Conservation (phyloP, 2,888 invertebrate genomes). For the Nasonia oneida region DNA sequence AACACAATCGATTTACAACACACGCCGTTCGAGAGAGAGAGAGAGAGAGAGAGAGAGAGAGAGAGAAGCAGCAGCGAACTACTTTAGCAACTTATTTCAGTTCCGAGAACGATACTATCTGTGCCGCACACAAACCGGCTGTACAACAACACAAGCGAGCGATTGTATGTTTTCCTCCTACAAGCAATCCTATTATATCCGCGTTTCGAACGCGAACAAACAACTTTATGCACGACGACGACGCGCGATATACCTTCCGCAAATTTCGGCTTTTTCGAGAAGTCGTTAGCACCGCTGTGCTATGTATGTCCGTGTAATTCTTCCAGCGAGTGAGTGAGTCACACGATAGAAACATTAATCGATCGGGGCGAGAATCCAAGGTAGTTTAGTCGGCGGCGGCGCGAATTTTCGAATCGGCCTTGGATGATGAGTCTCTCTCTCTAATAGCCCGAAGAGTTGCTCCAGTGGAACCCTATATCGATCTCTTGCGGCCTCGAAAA, state of each 20-base stretch:
- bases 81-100: background rate
- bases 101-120: conserved; percentile 7
- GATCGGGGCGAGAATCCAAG: background rate
- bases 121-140: background rate
- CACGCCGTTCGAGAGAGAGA: too few species aligned
- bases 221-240: too few species aligned
- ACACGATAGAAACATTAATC: conserved; percentile 20
- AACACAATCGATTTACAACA: background rate
- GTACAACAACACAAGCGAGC: conserved; percentile 1
- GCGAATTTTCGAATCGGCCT: conserved; percentile 2
- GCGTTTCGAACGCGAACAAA: background rate
- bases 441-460: background rate
- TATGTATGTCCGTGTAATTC: background rate
- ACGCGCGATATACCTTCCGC: background rate
- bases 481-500: background rate
- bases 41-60: too few species aligned
- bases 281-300: background rate
- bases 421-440: conserved; percentile 11
- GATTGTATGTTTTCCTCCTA: conserved; percentile 11
- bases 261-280: background rate
- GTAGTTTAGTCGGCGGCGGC: background rate
- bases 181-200: conserved; percentile 13
- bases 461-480: background rate
- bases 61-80: background rate
- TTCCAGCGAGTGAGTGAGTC: background rate